phyloP scores from a whole-genome alignment of 2,888 invertebrate species.

The Iphiclides podalirius region DNA sequence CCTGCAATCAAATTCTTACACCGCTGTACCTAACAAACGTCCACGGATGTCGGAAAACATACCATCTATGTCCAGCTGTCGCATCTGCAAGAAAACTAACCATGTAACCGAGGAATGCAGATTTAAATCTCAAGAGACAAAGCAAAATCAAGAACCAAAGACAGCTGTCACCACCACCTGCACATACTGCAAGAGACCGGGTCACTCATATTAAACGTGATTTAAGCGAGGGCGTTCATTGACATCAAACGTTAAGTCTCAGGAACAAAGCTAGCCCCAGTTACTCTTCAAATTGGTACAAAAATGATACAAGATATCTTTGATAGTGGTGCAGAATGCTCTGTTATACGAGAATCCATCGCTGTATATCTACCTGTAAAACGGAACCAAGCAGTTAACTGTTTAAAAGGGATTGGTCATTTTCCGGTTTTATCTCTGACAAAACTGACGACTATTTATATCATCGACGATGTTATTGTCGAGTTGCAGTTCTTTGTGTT shows the following conservation, averaged over 20 bases:
- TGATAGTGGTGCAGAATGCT: conserved; percentile 39
- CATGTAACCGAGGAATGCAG: neutral
- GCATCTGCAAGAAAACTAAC: conserved; percentile 18
- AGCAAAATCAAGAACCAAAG: too few species aligned
- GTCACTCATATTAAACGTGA: conserved; percentile 33
- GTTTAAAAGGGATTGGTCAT: conserved; percentile 17
- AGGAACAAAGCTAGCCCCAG: conserved; percentile 24
- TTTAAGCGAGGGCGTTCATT: conserved; percentile 29
- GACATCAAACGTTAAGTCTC: conserved; percentile 31
- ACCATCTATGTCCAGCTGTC: neutral
- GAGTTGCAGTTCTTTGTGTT: conserved; percentile 20
- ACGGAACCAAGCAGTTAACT: conserved; percentile 22
- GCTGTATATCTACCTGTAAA: conserved; percentile 37
- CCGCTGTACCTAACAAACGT: conserved; percentile 5
- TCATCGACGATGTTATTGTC: conserved; percentile 13
- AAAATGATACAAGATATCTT: conserved; percentile 30
- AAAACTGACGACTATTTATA: conserved; percentile 11
- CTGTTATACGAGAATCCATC: conserved; percentile 32
- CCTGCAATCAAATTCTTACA: neutral
- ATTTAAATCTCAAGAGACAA: conserved; percentile 15
- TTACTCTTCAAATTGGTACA: too few species aligned
- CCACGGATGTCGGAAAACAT: conserved; percentile 1
- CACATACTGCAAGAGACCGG: conserved; percentile 28
- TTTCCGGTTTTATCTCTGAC: conserved; percentile 17
- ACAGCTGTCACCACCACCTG: too few species aligned